These are phyloP conservation scores for Montipora capricornis DNA, from an alignment of 64 coral and sea anemone species.

Conservation along the genomic window DNA sequence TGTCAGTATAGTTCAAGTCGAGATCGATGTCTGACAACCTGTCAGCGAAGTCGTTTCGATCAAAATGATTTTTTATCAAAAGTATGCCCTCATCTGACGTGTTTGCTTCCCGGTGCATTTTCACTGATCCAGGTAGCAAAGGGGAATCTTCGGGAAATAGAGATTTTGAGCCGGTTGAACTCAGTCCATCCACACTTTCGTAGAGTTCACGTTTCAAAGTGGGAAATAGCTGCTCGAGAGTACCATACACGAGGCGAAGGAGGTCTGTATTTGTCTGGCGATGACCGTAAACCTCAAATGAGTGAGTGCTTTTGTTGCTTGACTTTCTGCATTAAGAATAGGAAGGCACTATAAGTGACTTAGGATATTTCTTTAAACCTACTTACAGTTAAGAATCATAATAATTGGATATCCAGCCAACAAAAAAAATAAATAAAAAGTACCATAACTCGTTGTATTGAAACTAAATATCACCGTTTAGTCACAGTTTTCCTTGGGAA, in stretches of 20 bases:
- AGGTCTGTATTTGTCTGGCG: background rate
- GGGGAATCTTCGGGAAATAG: conserved; percentile 20
- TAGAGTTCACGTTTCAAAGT: conserved; percentile 6
- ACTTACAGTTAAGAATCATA: too few species aligned
- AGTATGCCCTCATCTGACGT: background rate
- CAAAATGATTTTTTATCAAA: conserved; percentile 50
- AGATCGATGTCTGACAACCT: conserved; percentile 3
- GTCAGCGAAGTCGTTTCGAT: conserved; percentile 29
- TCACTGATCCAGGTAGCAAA: conserved; percentile 41
- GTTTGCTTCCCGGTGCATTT: conserved; percentile 57
- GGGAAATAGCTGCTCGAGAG: conserved; percentile 37
- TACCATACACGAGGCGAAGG: conserved; percentile 22
- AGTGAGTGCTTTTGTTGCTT: background rate
- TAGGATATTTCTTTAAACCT: too few species aligned
- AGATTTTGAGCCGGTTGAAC: background rate
- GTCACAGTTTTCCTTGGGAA: too few species aligned
- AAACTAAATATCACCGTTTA: too few species aligned
- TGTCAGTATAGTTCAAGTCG: background rate
- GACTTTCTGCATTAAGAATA: too few species aligned
- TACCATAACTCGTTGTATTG: too few species aligned
- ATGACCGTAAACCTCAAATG: conserved; percentile 34
- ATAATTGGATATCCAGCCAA: too few species aligned
- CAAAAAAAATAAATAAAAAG: too few species aligned
- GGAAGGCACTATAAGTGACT: too few species aligned
- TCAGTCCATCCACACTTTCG: conserved; percentile 41